Evolutionary conservation across 2,888 invertebrate species (phyloP), one percentile per base, ranked within the genome.

Genomic region (Drosophila stalkeri): DNA sequence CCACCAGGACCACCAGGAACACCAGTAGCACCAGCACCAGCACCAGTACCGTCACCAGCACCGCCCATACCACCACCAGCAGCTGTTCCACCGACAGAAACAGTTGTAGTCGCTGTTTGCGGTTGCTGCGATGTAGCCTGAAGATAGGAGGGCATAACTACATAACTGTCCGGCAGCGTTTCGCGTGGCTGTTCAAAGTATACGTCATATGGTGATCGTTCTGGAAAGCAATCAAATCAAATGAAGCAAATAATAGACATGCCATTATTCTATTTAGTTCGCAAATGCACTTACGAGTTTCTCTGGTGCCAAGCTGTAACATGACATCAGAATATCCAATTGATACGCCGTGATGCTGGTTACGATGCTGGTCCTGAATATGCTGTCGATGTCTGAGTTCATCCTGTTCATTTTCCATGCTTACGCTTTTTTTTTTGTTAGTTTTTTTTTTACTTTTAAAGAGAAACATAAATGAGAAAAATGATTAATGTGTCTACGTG

Each of bases 321-420:
- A 72, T 71, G 11, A 76, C 67, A 31, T 72, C 76, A 14, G 73
- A 56, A 37, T 72, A 86, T 3, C 65, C 62, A 33, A 82, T 69
- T 31, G 72, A 52, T 47, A 76, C 82, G 49, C 77, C 63, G 31
- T 72, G 74, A 56, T 77, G 85, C 41, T 62, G 71, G 54, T 56
- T 49, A 12, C 35, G 70, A 51, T 72, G 70, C 73, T 74, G 78
- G 18, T 77, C 80, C 63, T 72, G 80, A 68, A 78, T 67, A 52
- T 88, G 91, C 63, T 88, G 91, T 61, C 86, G 83, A 77, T 82
- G 92, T 77, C 88, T 89, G 65, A 89, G 84, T 78, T 92, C 92
- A 70, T 90, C 90, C 70, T 91, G 91, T 64, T 91, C 91, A 86
- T 92, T 92, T 76, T 92, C 92, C 91, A 92, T 91, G 71, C 80